Conservation (phyloP, 2,888 invertebrate genomes). For the Elysia crispata region DNA sequence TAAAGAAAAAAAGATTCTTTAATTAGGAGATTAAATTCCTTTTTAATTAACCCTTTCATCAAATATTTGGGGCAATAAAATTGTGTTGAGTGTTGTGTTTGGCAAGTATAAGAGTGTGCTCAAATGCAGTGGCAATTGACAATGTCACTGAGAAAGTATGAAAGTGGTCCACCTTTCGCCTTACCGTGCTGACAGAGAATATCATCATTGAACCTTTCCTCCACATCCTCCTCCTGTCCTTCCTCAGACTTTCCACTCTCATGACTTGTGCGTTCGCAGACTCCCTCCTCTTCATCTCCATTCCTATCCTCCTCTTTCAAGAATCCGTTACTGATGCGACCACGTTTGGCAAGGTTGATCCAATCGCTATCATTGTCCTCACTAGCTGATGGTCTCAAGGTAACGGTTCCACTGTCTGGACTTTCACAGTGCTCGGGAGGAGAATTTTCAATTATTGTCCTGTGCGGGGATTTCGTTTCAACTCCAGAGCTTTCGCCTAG, state of each 20-base stretch:
- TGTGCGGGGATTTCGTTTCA: too few species aligned
- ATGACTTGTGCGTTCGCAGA: constrained; percentile 14
- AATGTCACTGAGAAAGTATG: too few species aligned
- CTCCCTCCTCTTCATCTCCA: constrained; percentile 41
- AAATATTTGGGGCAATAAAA: too few species aligned
- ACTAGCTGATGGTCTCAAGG: not conserved
- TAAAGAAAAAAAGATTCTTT: too few species aligned
- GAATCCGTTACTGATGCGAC: not conserved
- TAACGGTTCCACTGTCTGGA: not conserved
- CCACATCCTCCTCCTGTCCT: constrained; percentile 46
- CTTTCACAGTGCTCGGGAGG: not conserved
- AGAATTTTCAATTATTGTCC: too few species aligned
- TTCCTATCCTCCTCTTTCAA: constrained; percentile 32
- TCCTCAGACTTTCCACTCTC: constrained; percentile 33
- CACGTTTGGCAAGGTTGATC: not conserved
- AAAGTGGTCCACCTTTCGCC: too few species aligned
- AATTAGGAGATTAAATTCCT: too few species aligned
- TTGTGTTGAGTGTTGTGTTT: too few species aligned
- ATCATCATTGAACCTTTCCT: constrained; percentile 80
- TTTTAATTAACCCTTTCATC: too few species aligned
- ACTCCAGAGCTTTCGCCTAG: too few species aligned
- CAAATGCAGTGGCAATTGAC: too few species aligned
- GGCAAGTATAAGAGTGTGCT: too few species aligned
- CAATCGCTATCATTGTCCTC: not conserved
- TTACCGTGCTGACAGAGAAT: constrained; percentile 80